Conservation (phyloP, 2,888 invertebrate genomes). For the Harpagoxenus sublaevis region DNA sequence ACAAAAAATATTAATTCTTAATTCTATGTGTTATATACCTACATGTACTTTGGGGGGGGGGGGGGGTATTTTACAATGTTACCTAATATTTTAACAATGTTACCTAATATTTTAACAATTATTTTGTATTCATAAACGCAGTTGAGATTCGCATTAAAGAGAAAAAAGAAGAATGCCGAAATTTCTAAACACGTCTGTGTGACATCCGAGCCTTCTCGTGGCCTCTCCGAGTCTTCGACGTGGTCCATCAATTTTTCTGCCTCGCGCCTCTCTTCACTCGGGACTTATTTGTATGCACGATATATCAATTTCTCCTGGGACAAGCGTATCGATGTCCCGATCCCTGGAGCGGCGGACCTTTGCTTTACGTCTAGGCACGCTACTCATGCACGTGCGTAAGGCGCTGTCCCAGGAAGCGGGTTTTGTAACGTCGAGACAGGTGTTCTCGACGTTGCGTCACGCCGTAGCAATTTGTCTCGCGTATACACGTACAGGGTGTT, state of each 20-base stretch:
- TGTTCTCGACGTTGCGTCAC: slow-evolving; percentile 79
- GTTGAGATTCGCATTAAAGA: background rate
- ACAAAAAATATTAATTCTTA: background rate
- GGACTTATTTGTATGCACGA: slow-evolving; percentile 19
- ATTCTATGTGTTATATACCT: background rate
- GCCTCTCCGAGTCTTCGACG: background rate
- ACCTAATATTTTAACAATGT: slow-evolving; percentile 1
- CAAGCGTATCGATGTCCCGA: slow-evolving; percentile 25
- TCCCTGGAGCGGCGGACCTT: slow-evolving; percentile 23
- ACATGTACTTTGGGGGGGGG: background rate
- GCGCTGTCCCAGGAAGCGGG: slow-evolving; percentile 70
- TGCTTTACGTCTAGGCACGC: slow-evolving; percentile 22
- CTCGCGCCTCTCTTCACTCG: background rate
- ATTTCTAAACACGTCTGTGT: background rate
- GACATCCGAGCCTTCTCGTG: background rate
- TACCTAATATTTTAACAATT: slow-evolving; percentile 1
- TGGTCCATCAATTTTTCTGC: slow-evolving; percentile 6
- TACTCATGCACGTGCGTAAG: slow-evolving; percentile 23
- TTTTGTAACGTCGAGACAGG: slow-evolving; percentile 81
- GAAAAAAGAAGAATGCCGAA: background rate
- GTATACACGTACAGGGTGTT: slow-evolving; percentile 39
- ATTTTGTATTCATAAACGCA: background rate
- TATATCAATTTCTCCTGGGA: slow-evolving; percentile 41
- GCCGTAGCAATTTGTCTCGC: slow-evolving; percentile 75
- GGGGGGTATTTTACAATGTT: background rate